These are phyloP conservation scores for Phasia obesa DNA, from an alignment of 2,888 invertebrate species.

Conservation along the genomic window DNA sequence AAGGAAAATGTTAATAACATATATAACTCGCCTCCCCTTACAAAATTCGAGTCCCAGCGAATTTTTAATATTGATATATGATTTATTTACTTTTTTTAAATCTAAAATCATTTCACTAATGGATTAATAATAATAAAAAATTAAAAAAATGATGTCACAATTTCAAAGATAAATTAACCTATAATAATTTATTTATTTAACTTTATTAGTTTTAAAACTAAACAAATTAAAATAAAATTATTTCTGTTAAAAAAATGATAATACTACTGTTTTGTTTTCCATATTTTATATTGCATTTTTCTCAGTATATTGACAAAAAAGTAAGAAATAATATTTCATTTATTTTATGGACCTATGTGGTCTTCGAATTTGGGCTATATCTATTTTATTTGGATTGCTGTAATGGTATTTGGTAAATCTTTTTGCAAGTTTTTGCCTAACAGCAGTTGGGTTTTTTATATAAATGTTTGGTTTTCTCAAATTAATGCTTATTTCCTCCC, in stretches of 20 bases:
- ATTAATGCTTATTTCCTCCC: background rate
- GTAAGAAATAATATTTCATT: conserved; percentile 14
- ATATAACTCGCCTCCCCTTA: background rate
- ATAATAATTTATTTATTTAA: background rate
- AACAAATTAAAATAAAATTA: conserved; percentile 9
- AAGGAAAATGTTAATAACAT: background rate
- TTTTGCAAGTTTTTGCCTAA: conserved; percentile 1
- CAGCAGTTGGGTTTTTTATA: conserved; percentile 10
- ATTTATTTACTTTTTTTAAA: background rate
- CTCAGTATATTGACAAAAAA: conserved; percentile 14
- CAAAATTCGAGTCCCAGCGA: conserved; percentile 2
- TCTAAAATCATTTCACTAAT: background rate
- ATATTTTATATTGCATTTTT: conserved; percentile 18
- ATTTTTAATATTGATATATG: background rate
- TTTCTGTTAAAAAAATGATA: conserved; percentile 6
- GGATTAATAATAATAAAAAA: background rate
- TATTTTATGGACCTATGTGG: conserved; percentile 5
- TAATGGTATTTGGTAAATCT: conserved; percentile 2
- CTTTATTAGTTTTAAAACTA: background rate
- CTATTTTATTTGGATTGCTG: conserved; percentile 16
- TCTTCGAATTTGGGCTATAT: conserved; percentile 15
- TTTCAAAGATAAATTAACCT: background rate
- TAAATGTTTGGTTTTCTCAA: background rate
- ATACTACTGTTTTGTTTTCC: conserved; percentile 16
- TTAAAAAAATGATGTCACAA: background rate